Evolutionary conservation across 2,113 vertebrate species (phyloP).

Genomic region (Labeo rohita): DNA sequence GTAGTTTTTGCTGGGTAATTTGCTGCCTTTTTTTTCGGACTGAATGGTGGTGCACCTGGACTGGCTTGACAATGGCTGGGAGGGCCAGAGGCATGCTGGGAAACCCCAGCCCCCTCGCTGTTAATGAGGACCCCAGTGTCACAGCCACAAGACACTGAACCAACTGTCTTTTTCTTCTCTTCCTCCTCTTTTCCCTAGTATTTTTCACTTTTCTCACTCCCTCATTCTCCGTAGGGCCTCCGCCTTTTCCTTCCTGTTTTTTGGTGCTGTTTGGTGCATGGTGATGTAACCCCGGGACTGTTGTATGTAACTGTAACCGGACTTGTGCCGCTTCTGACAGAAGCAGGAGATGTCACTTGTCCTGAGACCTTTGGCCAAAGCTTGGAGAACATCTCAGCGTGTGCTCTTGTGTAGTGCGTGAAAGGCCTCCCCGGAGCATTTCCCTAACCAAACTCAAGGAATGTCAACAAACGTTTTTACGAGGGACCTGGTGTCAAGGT

Average conservation of each 20-base stretch:
- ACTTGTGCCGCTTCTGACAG: background rate
- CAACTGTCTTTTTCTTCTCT: constrained; percentile 54
- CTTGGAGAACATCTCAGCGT: constrained; percentile 22
- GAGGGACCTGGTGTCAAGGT: constrained; percentile 39
- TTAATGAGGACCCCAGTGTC: constrained; percentile 73
- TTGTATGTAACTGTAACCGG: background rate
- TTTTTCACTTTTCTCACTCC: constrained; percentile 26
- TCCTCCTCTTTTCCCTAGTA: constrained; percentile 51
- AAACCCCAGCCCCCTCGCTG: constrained; percentile 63
- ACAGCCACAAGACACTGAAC: constrained; percentile 66
- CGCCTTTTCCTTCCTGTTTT: constrained; percentile 13
- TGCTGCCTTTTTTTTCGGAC: constrained; percentile 49
- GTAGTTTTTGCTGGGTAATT: constrained; percentile 51
- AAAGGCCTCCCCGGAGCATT: constrained; percentile 4
- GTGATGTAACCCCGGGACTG: background rate
- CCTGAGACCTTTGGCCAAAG: constrained; percentile 18
- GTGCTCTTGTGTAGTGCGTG: background rate
- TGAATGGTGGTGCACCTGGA: constrained; percentile 78
- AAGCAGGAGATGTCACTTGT: background rate
- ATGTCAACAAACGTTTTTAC: constrained; percentile 23
- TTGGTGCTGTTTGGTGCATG: background rate
- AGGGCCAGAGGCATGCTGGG: constrained; percentile 63
- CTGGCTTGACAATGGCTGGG: constrained; percentile 68
- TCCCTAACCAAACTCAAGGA: constrained; percentile 37
- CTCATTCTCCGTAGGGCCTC: background rate